Base-by-base conservation (phyloP, 2,797 vertebrate species). In the Sebastes hopkinsi region DNA sequence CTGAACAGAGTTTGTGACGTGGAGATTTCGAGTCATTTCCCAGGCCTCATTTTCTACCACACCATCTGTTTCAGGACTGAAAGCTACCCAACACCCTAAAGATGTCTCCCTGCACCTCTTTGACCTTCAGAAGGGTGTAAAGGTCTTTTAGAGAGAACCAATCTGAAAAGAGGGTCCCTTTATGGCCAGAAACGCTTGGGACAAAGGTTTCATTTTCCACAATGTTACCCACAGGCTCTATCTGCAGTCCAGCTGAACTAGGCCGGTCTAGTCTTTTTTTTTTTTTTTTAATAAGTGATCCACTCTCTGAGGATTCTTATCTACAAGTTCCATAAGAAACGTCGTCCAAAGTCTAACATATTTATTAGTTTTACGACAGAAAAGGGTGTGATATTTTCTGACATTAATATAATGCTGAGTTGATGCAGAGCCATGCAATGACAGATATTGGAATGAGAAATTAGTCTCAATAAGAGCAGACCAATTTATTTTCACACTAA, bases 151-250 rank as follows among this genome's bases (percentile, higher is more conserved):
- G 54, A 72, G 58, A 27, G 72, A 83, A 36, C 23, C 62, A 22
- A 52, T 81, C 61, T 79, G 71, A 77, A 85, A 86, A 88, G 58
- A 73, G 25, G 77, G 62, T 83, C 78, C 83, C 80, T 88, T 88
- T 87, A 80, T 83, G 61, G 72, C 58, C 56, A 71, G 73, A 74
- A 66, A 36, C 25, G 60, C 64, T 68, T 22, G 13, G 74, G 22
- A 93, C 89, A 93, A 91, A 87, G 77, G 83, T 77, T 90, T 86
- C 78, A 90, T 93, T 93, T 89, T 91, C 85, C 80, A 75, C 60
- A 71, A 55, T 20, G 62, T 77, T 85, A 64, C 83, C 83, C 64
- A 27, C 67, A 87, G 87, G 77, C 83, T 78, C 25, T 16, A 36
- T 86, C 79, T 75, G 50, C 74, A 52, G 81, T 66, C 76, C 52